Base-by-base conservation (phyloP, 2,113 vertebrate genomes). In the Ivindomyrus marchei region DNA sequence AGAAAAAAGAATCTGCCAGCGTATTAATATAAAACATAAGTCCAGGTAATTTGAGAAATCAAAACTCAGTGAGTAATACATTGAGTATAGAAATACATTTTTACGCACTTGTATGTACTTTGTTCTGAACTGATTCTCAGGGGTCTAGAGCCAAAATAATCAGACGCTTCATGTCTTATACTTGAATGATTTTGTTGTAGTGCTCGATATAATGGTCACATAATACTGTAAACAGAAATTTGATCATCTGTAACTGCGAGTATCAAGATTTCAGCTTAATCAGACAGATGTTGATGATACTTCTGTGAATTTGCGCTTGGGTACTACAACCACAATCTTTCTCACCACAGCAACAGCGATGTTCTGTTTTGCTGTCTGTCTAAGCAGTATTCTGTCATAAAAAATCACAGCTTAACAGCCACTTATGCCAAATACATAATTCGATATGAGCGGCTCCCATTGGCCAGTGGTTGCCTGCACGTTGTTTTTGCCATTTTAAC, bases 401-500 rank as follows among this genome's bases (percentile, higher is more conserved):
- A 91, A 91, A 74, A 86, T 47, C 90, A 84, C 52, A 90, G 90
- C 89, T 24, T 66, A 56, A 58, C 19, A 80, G 80, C 85, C 50
- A 45, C 46, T 77, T 50, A 84, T 2, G 47, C 62, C 27, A 31
- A 46, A 47, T 10, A 8, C 36, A 11, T 42, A 49, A 27, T 46
- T 53, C 45, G 15, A 21, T 56, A 21, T 9, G 53, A 17, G 49
- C 42, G 24, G 46, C 52, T 52, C 31, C 83, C 42, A 17, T 24
- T 42, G 27, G 27, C 45, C 49, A 47, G 42, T 74, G 21, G 3
- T 1, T 88, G 50, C 31, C 47, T 77, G 53, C 19, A 88, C 8
- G 56, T 7, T 45, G 74, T 0, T 52, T 53, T 89, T 80, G 83
- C 31, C 45, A 36, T 27, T 85, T 46, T 84, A 24, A 45, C 42